Evolutionary conservation across 2,888 invertebrate species (phyloP).

Genomic region (Drosophila paramelanica): DNA sequence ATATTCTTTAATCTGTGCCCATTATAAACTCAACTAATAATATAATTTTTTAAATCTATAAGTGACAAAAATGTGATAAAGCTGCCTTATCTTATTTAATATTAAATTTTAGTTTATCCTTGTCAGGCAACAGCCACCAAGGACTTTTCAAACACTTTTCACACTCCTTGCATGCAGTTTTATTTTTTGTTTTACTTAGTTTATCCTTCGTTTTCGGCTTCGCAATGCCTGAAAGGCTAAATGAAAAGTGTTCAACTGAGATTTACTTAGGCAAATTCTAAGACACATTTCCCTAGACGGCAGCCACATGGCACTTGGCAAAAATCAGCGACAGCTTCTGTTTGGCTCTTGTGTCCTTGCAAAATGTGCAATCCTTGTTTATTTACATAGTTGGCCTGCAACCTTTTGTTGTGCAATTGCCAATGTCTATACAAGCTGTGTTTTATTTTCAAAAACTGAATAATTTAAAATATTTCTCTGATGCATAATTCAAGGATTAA

Average conservation of each 20-base stretch:
- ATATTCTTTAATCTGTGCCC: not conserved
- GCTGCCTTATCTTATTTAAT: constrained; percentile 27
- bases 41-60: too few relatives aligned
- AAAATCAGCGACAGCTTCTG: constrained; percentile 13
- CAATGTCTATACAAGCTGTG: constrained; percentile 21
- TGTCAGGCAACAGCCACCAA: constrained; percentile 13
- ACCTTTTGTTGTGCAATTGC: constrained; percentile 30
- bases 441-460: constrained; percentile 33
- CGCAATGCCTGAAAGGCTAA: constrained; percentile 49
- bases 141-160: not conserved
- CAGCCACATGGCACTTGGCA: constrained; percentile 10
- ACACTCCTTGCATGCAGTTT: not conserved
- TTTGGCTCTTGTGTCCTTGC: constrained; percentile 29
- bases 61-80: too few relatives aligned
- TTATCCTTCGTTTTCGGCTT: constrained; percentile 9
- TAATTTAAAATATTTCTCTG: constrained; percentile 31
- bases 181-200: constrained; percentile 18
- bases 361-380: constrained; percentile 39
- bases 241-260: constrained; percentile 70
- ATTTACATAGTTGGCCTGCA: constrained; percentile 30
- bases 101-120: constrained; percentile 19
- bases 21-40: too few relatives aligned
- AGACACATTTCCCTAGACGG: constrained; percentile 52
- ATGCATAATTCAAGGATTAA: constrained; percentile 42
- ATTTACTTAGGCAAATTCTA: constrained; percentile 67